Percentiles rank a stretch among this genome's conserved stretches.
phyloP scores from a whole-genome alignment of 1,140 invertebrate genomes.

The Hormaphis cornu region DNA sequence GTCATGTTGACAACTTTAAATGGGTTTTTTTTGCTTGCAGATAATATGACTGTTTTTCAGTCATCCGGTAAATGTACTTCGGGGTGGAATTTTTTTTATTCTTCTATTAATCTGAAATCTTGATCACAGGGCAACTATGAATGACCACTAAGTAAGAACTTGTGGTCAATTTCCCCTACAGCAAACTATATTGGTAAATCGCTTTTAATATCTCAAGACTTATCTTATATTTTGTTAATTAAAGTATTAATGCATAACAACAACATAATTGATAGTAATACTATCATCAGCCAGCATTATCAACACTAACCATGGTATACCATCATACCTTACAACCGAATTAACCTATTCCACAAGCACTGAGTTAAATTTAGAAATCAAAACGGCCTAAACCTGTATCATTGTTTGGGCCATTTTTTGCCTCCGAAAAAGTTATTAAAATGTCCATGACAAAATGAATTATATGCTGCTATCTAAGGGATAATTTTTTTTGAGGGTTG shows the following conservation, averaged over 20 bases:
- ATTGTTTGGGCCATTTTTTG: neutral
- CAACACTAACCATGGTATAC: too few species aligned
- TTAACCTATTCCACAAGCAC: too few species aligned
- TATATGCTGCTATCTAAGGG: neutral
- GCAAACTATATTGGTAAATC: too few species aligned
- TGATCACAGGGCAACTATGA: slow-evolving; percentile 36
- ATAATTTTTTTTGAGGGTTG: neutral
- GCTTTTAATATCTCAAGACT: too few species aligned
- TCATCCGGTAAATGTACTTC: neutral
- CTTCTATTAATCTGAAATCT: slow-evolving; percentile 31
- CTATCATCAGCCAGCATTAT: too few species aligned
- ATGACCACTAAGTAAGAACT: slow-evolving; percentile 39
- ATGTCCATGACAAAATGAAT: too few species aligned
- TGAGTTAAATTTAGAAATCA: too few species aligned
- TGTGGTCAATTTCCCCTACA: slow-evolving; percentile 37
- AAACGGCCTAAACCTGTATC: too few species aligned
- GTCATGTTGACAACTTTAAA: slow-evolving; percentile 9
- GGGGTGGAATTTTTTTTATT: neutral
- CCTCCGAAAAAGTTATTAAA: neutral
- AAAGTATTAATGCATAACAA: too few species aligned
- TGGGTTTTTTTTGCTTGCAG: neutral
- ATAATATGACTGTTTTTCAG: neutral
- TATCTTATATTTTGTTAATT: too few species aligned
- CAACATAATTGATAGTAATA: too few species aligned
- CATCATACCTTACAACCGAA: too few species aligned